Conservation (phyloP, 2,797 vertebrate genomes). For the Oceanodroma leucorhoa region DNA sequence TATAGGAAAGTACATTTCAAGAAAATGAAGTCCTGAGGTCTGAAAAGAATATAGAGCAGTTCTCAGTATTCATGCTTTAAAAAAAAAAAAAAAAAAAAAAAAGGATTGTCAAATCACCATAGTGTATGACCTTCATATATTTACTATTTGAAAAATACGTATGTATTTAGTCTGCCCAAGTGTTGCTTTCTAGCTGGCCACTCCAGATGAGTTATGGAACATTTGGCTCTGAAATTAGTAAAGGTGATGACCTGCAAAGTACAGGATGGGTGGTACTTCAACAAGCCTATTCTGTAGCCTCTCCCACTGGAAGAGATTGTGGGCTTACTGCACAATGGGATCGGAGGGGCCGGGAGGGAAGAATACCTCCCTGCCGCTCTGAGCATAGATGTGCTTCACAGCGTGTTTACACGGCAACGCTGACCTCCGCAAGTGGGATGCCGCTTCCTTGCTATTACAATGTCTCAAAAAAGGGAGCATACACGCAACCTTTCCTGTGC, state of each 20-base stretch:
- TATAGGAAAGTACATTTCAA: neutral
- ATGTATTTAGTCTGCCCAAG: neutral
- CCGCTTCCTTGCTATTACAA: neutral
- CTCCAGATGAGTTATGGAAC: neutral
- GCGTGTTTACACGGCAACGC: neutral
- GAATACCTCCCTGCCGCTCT: neutral
- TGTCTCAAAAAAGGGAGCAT: neutral
- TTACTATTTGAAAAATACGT: neutral
- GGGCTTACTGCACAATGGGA: neutral
- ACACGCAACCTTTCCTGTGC: neutral
- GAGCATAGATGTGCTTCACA: neutral
- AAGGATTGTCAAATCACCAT: neutral
- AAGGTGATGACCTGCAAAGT: neutral
- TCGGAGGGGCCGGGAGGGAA: neutral
- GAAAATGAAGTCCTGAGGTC: neutral
- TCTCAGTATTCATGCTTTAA: neutral
- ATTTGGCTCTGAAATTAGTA: neutral
- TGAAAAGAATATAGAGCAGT: neutral
- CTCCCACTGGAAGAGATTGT: neutral
- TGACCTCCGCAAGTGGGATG: neutral
- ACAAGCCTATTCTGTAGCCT: neutral
- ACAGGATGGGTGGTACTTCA: neutral
- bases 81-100: no score
- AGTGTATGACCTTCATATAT: neutral
- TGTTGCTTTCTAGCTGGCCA: neutral